Base-by-base conservation (phyloP, 2,888 invertebrate species). In the Lepidocyrtinus sp. region DNA sequence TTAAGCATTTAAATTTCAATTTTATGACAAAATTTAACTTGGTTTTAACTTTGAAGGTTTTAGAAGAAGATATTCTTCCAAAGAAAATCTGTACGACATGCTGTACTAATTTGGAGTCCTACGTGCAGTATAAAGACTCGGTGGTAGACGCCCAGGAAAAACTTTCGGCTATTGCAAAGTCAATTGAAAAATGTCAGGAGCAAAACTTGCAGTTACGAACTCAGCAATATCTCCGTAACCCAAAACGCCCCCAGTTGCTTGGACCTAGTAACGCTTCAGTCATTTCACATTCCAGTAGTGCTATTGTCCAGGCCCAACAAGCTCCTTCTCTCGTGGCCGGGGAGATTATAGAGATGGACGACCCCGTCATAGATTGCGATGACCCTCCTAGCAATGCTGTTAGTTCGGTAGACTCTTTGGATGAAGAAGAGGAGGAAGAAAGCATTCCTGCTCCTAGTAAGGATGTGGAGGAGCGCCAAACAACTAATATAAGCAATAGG, bases 21-120 rank as follows among this genome's bases (percentile, higher is more conserved):
- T 70, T 36, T 45, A 59, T 63, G 62, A 21, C 5, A 36, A 36
- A 36, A 36, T 22, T 55, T n/a, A 17, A 3, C 21, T 70, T 59
- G 1, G 22, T 25, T 62, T 55, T n/a, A n/a, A n/a, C n/a, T n/a
- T n/a, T n/a, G n/a, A n/a, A 86, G 86, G 84, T 86, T 17, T 71
- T 85, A 1, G 86, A 86, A 46, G 86, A 86, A 69, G 86, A 86
- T 62, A 76, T 65, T 0, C 63, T 85, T 15, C 86, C 86, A 1
- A 86, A 86, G 61, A 85, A 82, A 68, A 85, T 85, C 25, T 86
- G 86, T 46, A 85, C 85, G 1, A 83, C 82, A 22, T 86, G 86
- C 26, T 86, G 86, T 73, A 84, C 83, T 9, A 84, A 78, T 71
- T 46, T 86, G 17, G 86, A 86, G 75, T 82, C 82, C n/a, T 86